These are phyloP conservation scores for Pollenia amentaria DNA, from an alignment of 2,888 invertebrate genomes.

Conservation along the genomic window DNA sequence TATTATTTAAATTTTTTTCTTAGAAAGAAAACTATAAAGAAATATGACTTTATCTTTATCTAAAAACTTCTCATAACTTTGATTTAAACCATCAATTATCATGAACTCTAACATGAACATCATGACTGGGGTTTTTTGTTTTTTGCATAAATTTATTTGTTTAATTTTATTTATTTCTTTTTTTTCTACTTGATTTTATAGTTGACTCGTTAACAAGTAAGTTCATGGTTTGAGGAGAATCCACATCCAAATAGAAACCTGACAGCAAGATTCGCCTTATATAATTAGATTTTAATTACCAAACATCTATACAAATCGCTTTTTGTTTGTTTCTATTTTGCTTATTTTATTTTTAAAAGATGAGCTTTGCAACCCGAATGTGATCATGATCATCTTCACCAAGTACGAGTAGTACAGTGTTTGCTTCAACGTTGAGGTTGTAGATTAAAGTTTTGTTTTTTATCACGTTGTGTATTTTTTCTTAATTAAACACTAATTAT, in stretches of 20 bases:
- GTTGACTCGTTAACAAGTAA: background rate
- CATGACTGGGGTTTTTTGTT: background rate
- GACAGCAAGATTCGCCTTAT: slow-evolving; percentile 24
- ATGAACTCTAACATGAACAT: slow-evolving; percentile 38
- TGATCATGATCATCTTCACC: slow-evolving; percentile 29
- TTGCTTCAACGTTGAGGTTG: slow-evolving; percentile 17
- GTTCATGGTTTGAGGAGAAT: slow-evolving; percentile 35
- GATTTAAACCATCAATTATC: slow-evolving; percentile 25
- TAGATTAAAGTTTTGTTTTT: slow-evolving; percentile 16
- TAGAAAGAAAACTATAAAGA: background rate
- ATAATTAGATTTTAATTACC: slow-evolving; percentile 70
- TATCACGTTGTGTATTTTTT: background rate
- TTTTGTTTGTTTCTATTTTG: slow-evolving; percentile 1
- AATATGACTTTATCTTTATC: too few species aligned
- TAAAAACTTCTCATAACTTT: background rate
- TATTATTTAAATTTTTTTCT: too few species aligned
- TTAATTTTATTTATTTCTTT: background rate
- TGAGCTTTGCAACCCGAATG: slow-evolving; percentile 24
- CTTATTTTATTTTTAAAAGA: slow-evolving; percentile 37
- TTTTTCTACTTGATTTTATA: background rate
- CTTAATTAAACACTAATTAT: slow-evolving; percentile 65
- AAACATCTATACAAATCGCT: slow-evolving; percentile 57
- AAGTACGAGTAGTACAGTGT: background rate
- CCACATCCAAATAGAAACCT: slow-evolving; percentile 1
- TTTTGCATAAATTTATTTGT: slow-evolving; percentile 17